Base-by-base conservation (phyloP, 2,888 invertebrate species). In the Limnephilus rhombicus region DNA sequence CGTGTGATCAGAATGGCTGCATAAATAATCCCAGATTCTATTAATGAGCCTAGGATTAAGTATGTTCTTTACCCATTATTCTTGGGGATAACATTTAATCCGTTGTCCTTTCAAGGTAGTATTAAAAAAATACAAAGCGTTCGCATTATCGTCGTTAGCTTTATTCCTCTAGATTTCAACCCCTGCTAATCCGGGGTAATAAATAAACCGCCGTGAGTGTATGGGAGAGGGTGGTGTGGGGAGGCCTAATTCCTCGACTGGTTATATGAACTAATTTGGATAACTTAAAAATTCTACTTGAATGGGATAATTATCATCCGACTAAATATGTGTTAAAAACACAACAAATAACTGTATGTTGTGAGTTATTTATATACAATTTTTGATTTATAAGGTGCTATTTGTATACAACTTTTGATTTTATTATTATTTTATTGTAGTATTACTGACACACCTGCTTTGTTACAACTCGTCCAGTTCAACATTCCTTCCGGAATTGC, bases 261-360 rank as follows among this genome's bases (percentile, higher is more conserved):
- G 34, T 81, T 41, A 90, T 49, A 90, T 90, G 34, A 90, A 90
- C 90, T 90, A 90, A 90, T 90, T 90, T 82, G 82, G 82, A 82
- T 82, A 90, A 90, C 31, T 90, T 90, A n/a, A 80, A 89, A 89
- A 89, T 90, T 81, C 80, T 81, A 82, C 90, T 90, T 49, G 15
- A 82, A 90, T 90, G 82, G 31, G 53, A 82, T 87, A 85, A 24
- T 68, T 68, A 68, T 68, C 18, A 68, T 68, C 24, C 24, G 68
- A 68, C 24, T 9, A 68, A 68, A 68, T 68, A 68, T n/a, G 9
- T 68, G 24, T n/a, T 18, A 68, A 68, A 24, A 68, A 24, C 24
- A 68, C 68, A 24, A 1, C n/a, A n/a, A 68, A 24, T 2, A 24
- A 2, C 68, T 68, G 68, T 68, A 68, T 7, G 15, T 13, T 15